These are phyloP conservation scores for Entomyzon cyanotis DNA, from an alignment of 2,113 vertebrate species.

Conservation along the genomic window DNA sequence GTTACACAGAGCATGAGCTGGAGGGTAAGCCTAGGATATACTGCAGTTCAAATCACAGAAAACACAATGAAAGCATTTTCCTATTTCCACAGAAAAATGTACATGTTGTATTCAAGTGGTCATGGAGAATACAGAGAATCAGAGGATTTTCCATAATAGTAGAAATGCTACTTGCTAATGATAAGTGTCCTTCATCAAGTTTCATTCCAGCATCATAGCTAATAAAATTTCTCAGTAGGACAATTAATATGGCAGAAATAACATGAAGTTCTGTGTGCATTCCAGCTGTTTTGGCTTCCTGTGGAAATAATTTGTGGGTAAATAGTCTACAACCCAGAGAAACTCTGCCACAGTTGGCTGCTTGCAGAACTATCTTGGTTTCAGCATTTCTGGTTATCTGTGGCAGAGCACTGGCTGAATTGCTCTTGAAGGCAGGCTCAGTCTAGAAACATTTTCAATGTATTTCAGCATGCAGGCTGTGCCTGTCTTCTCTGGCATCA, in stretches of 20 bases:
- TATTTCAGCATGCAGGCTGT: neutral
- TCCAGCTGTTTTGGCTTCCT: neutral
- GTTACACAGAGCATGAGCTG: neutral
- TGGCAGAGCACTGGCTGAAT: neutral
- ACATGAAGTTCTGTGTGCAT: neutral
- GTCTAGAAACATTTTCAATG: fast-evolving
- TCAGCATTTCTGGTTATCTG: neutral
- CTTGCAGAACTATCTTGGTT: neutral
- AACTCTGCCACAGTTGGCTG: neutral
- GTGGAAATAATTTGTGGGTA: neutral
- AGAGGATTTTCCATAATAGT: neutral
- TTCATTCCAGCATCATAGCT: neutral
- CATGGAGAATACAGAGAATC: neutral
- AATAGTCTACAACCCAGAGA: neutral
- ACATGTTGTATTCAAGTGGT: neutral
- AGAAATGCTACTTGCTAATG: neutral
- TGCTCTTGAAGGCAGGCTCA: neutral
- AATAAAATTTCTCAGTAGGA: neutral
- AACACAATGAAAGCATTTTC: neutral
- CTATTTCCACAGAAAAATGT: neutral
- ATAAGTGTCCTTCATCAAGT: neutral
- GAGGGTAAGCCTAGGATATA: neutral
- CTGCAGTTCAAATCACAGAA: neutral
- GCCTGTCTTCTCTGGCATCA: neutral
- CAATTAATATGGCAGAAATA: neutral